Base-by-base conservation (phyloP, 2,797 vertebrate genomes). In the Typhlichthys subterraneus region DNA sequence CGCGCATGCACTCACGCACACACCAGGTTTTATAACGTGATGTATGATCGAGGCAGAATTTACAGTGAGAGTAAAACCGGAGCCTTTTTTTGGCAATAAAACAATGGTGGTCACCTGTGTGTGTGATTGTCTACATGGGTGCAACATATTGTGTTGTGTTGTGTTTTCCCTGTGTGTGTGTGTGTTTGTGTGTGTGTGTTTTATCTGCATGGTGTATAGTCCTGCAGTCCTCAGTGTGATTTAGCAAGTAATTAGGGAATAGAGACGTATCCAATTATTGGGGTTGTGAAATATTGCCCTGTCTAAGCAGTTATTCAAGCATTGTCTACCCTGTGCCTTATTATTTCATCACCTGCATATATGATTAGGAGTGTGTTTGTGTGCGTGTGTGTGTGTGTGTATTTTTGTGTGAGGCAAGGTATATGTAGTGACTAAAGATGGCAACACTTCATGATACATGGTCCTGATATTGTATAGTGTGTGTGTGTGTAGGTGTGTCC, bases 171-270 rank as follows among this genome's bases (percentile, higher is more conserved):
- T 54, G 53, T 59, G 45, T 51, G 50, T 52, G 56, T 57, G 48
- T 8, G 6, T 33, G 55, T 38, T 53, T 47, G 53, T 47, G 23
- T 15, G 12, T 23, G 12, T 48, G 61, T 47, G 33, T 38, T 8
- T 61, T 29, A 10, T 42, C 10, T 17, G 49, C 19, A 14, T 45
- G 1, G 48, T 59, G 53, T 67, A 64, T 65, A 52, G 61, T 1
- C 8, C 73, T 61, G 59, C 72, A 50, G 71, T 23, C 3, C 74
- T 5, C 3, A 55, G 58, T 81, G 84, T 90, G 86, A 91, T 91
- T 91, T 88, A 90, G 81, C 75, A 87, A 85, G 82, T 87, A 91
- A 91, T 91, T 90, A 92, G 78, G 78, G 83, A 79, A 82, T 77
- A 81, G 79, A 89, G 83, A 88, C 86, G 12, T 85, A 85, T 88